Percentiles rank a stretch among this genome's conserved stretches.
Conservation (phyloP, 2,888 invertebrate species). For the Harpalus rubripes region DNA sequence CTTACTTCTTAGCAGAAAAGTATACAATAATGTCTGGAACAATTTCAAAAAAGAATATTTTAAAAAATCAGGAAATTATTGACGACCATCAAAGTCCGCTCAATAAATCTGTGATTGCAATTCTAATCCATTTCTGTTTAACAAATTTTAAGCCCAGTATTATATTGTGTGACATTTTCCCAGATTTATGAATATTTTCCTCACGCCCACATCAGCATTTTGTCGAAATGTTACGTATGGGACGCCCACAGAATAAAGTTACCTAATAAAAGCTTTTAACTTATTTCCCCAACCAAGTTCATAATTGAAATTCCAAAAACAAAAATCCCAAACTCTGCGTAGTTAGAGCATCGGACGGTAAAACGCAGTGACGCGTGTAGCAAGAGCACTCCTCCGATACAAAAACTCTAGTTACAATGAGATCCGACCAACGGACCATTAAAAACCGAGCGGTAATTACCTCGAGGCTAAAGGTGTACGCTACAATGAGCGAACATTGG, state of each 20-base stretch:
- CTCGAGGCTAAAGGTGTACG: conserved; percentile 13
- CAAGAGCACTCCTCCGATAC: conserved; percentile 14
- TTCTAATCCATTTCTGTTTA: no score
- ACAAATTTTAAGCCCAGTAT: no score
- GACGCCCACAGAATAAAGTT: not conserved
- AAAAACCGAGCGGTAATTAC: conserved; percentile 29
- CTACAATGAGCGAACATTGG: not conserved
- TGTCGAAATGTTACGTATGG: not conserved
- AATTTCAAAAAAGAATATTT: no score
- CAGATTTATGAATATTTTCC: not conserved
- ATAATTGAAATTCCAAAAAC: conserved; percentile 51
- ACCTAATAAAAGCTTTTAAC: conserved; percentile 28
- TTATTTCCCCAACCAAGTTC: conserved; percentile 29
- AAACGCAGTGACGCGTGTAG: conserved; percentile 36
- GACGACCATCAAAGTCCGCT: no score
- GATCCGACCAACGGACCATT: conserved; percentile 13
- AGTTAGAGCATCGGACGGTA: conserved; percentile 20
- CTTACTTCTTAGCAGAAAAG: no score
- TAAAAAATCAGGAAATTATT: no score
- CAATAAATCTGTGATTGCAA: no score
- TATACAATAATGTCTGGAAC: no score
- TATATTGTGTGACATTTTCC: no score
- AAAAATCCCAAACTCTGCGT: conserved; percentile 4
- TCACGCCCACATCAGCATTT: not conserved
- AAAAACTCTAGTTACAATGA: conserved; percentile 46